Base-by-base conservation (phyloP, 2,113 vertebrate species). In the Macroglossus sobrinus region DNA sequence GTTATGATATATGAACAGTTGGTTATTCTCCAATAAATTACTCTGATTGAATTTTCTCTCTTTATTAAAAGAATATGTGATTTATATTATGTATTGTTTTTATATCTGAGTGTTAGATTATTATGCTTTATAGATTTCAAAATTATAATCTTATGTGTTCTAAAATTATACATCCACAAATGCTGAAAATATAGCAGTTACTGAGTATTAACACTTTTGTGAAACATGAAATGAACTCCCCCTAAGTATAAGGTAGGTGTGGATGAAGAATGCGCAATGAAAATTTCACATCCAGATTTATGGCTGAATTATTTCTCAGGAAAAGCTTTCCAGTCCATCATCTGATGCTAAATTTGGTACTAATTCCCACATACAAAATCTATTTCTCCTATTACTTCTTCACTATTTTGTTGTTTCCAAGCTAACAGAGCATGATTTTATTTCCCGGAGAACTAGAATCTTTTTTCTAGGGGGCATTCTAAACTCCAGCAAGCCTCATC, bases 401-500 rank as follows among this genome's bases (percentile, higher is more conserved):
- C n/a, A 59, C 33, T 78, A 1, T 79, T 78, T 59, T 74, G 63
- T 7, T 93, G 53, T 97, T 94, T 40, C 7, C 33, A 86, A 64
- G 80, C 28, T 21, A 92, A 64, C 43, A 96, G 35, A 3, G 7
- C 38, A 82, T 40, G 22, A 8, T 92, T 91, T 82, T 0, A 94
- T 96, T 93, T 43, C 28, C 7, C 63, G 86, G 15, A 90, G 64
- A 97, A 94, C 33, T 6, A 96, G 21, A 79, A 13, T 69, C 45
- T 96, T 95, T 85, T 91, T 91, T 75, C 43, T 40, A 92, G 66
- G 72, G 10, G 78, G 1, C 33, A 40, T 71, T 38, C 9, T 59
- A 14, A 45, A 95, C 89, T 98, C 22, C 10, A 76, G 19, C 53
- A 97, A 93, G 1, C 3, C 69, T 96, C 93, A 86, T 89, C 50